phyloP scores from a whole-genome alignment of 2,797 vertebrate genomes.

The Gadopsis marmoratus region DNA sequence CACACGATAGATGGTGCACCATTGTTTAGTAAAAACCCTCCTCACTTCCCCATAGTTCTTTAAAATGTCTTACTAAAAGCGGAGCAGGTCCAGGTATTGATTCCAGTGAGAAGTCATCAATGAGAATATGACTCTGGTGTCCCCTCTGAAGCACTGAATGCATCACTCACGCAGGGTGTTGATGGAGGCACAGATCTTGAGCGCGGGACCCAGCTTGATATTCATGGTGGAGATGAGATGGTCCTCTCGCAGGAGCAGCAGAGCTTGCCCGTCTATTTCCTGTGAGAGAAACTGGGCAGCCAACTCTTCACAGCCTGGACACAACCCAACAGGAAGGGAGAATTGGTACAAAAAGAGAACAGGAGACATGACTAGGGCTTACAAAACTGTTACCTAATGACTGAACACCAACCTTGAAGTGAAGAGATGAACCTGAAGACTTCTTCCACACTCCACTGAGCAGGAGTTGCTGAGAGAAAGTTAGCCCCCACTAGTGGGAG shows the following conservation, averaged over 20 bases:
- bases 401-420: conserved; percentile 89
- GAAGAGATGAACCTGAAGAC: conserved; percentile 97
- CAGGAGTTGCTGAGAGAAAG: conserved; percentile 93
- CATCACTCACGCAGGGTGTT: conserved; percentile 95
- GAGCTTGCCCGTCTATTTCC: conserved; percentile 98
- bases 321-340: background rate
- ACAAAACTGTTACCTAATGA: background rate
- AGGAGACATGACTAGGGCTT: background rate
- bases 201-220: conserved; percentile 97
- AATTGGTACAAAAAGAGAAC: background rate
- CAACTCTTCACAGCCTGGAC: conserved; percentile 95
- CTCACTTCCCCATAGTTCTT: conserved; percentile 21
- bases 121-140: conserved; percentile 11
- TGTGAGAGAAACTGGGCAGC: conserved; percentile 97
- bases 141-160: background rate
- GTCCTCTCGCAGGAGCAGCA: conserved; percentile 96
- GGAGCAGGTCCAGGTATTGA: conserved; percentile 28
- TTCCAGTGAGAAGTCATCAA: conserved; percentile 29
- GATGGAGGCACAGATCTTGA: conserved; percentile 99
- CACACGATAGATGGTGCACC: conserved; percentile 31
- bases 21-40: conserved; percentile 19
- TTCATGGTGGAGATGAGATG: conserved; percentile 99
- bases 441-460: conserved; percentile 96
- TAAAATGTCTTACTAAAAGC: conserved; percentile 12
- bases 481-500: conserved; percentile 89